Percentiles rank a stretch among this genome's conserved stretches.
These are phyloP conservation scores for Staurois parvus DNA, from an alignment of 2,797 vertebrate genomes.

Conservation along the genomic window DNA sequence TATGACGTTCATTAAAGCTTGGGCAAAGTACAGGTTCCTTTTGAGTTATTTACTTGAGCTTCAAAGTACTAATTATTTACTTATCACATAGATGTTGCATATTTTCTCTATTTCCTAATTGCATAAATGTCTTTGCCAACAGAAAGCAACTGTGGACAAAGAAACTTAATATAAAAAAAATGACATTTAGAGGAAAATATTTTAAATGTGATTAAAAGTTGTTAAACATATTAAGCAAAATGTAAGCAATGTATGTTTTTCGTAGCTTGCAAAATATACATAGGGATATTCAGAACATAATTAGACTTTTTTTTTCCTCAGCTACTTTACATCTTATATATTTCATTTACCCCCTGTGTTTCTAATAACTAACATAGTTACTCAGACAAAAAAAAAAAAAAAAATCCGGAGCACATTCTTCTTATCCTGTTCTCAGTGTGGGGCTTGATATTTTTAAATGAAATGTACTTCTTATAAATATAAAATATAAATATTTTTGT, in stretches of 20 bases:
- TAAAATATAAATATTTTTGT: no score
- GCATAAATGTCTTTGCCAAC: constrained; percentile 78
- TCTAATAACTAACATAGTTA: constrained; percentile 57
- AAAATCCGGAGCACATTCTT: constrained; percentile 22
- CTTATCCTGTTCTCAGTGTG: constrained; percentile 41
- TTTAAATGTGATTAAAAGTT: constrained; percentile 69
- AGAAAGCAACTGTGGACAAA: constrained; percentile 76
- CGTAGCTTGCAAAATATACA: constrained; percentile 63
- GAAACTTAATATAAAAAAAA: constrained; percentile 72
- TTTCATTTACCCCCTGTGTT: constrained; percentile 59
- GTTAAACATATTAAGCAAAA: constrained; percentile 67
- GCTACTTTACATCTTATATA: constrained; percentile 63
- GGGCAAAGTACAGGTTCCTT: neutral
- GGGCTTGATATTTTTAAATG: constrained; percentile 27
- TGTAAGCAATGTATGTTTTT: constrained; percentile 65
- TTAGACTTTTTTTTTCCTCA: constrained; percentile 43
- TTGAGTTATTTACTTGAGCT: constrained; percentile 79
- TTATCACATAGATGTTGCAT: constrained; percentile 75
- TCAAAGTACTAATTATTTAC: constrained; percentile 81
- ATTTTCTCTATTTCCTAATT: constrained; percentile 72
- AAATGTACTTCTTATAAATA: constrained; percentile 16
- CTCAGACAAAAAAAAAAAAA: constrained; percentile 20
- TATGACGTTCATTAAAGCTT: neutral
- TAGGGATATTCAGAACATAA: constrained; percentile 51
- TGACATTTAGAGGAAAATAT: constrained; percentile 67